Evolutionary conservation across 2,797 vertebrate species (phyloP), one percentile per base, ranked within the genome.

Genomic region (Harpagifer antarcticus): DNA sequence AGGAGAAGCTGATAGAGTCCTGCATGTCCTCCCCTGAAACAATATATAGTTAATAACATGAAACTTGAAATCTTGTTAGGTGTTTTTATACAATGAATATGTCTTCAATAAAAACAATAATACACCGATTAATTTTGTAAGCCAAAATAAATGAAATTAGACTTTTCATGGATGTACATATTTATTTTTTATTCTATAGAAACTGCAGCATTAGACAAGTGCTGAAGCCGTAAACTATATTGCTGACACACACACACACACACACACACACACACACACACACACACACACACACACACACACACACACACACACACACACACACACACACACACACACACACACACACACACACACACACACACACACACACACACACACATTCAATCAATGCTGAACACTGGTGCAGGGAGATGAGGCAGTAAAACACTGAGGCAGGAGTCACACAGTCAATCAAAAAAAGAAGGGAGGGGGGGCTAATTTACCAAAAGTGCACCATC

Each of bases 191-290:
- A 84, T 84, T 83, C 57, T 56, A 80, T 81, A 76, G 59, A 86
- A 85, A 86, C 80, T 80, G 76, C 78, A 79, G 74, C 76, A 85
- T 76, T 65, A 71, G n/a, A 73, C 73, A 75, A 80, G 37, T 75
- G 66, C 64, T 75, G 75, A 84, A 82, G 75, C 74, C 7, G 37
- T 76, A 82, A 75, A 71, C 59, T 57, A 74, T 76, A 47, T 71
- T 19, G 50, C 61, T 68, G 23, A 23, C 23, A 23, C 23, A 23
- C 23, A 23, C 23, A 23, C 20, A 23, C 20, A 23, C 20, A 23
- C 20, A 23, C 20, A 23, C 20, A 23, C 20, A 23, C 20, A 23
- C 20, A 23, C 20, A 23, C 20, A 23, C 20, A 23, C 20, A 23
- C 20, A 2, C 2, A 2, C 20, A 23, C 23, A 23, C 23, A 23